A percentile compares a stretch with the other conserved stretches of the same genome.
Evolutionary conservation across 2,797 vertebrate species (phyloP).

Genomic region (Monodelphis domestica): DNA sequence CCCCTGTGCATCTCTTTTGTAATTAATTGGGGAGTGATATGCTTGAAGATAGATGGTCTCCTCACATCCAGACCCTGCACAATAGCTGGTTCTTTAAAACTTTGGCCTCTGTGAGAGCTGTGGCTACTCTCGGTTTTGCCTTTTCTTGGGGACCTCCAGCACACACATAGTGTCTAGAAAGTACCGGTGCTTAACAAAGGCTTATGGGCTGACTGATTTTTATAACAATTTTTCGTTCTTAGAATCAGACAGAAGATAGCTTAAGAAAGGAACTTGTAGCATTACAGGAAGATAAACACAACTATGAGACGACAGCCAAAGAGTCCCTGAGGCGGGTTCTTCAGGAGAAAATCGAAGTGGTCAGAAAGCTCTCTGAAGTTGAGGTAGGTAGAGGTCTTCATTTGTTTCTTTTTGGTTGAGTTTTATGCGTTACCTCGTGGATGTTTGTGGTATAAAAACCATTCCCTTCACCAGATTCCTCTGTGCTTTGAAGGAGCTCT

Average conservation of each 20-base stretch:
- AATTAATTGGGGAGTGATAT: neutral
- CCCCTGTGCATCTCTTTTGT: neutral
- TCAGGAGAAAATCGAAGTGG: slow-evolving; percentile 99
- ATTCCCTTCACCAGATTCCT: neutral
- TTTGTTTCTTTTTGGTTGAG: neutral
- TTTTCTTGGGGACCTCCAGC: neutral
- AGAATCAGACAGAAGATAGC: slow-evolving; percentile 99
- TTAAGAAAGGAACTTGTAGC: slow-evolving; percentile 97
- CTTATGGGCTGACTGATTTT: neutral
- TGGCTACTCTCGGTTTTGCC: neutral
- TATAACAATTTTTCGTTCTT: slow-evolving; percentile 56
- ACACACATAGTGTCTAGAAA: neutral
- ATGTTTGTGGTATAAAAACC: neutral
- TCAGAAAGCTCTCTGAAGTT: slow-evolving; percentile 97
- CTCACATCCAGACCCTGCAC: neutral
- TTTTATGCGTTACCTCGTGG: neutral
- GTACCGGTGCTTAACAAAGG: neutral
- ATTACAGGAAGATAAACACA: slow-evolving; percentile 98
- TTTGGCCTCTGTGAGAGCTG: neutral
- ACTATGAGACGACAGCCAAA: slow-evolving; percentile 98
- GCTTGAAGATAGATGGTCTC: neutral
- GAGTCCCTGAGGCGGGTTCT: slow-evolving; percentile 98
- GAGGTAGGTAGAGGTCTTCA: slow-evolving; percentile 88
- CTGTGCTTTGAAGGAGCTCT: neutral
- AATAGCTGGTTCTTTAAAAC: neutral